A percentile compares a stretch with the other conserved stretches of the same genome.
Conservation (phyloP, 2,113 vertebrate genomes). For the Erpornis zantholeuca region DNA sequence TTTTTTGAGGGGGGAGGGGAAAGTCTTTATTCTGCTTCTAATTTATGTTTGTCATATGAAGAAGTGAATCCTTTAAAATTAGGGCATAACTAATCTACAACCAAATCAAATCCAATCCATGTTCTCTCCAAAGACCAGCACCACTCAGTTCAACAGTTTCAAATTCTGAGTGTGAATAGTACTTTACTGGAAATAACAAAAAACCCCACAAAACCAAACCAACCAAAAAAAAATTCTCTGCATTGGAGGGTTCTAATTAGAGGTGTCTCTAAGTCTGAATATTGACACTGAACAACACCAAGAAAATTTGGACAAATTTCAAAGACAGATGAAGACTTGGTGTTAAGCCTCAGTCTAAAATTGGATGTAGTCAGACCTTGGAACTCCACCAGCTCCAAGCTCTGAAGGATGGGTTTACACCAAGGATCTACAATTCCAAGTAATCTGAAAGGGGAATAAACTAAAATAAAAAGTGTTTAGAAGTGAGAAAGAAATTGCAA, state of each 20-base stretch:
- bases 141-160: background rate
- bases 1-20: background rate
- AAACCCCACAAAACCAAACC: background rate
- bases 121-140: background rate
- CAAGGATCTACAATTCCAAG: background rate
- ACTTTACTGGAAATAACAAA: background rate
- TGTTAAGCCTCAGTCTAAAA: background rate
- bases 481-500: background rate
- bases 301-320: background rate
- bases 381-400: background rate
- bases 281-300: background rate
- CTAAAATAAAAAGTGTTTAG: background rate
- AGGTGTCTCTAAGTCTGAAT: background rate
- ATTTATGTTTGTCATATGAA: background rate
- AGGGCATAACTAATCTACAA: background rate
- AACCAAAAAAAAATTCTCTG: background rate
- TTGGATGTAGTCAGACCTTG: background rate
- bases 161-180: background rate
- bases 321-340: background rate
- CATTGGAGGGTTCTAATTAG: background rate
- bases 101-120: background rate
- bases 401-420: background rate
- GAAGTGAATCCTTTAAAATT: background rate
- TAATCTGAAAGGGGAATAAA: background rate
- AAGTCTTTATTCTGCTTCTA: background rate